phyloP scores from a whole-genome alignment of 2,113 vertebrate genomes.

The Leucosticte australis region DNA sequence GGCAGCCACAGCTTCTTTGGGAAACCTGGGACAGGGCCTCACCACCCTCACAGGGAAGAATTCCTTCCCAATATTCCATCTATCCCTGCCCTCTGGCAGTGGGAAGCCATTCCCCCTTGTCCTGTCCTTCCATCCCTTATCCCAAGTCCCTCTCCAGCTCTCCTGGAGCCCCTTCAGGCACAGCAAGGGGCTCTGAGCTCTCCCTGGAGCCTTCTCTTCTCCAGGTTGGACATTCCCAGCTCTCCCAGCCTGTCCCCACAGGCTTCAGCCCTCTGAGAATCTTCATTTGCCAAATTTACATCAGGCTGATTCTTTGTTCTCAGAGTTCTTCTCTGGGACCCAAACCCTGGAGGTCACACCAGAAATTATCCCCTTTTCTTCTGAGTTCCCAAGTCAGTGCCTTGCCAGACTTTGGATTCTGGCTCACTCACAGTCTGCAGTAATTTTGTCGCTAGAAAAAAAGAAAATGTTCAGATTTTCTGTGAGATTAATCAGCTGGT shows the following conservation, averaged over 20 bases:
- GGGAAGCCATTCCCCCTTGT: accelerated
- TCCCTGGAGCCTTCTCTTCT: neutral
- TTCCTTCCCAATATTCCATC: neutral
- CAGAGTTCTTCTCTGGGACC: neutral
- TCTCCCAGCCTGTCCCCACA: neutral
- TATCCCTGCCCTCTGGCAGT: accelerated
- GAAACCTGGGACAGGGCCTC: accelerated
- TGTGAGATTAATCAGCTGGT: neutral
- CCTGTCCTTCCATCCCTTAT: accelerated
- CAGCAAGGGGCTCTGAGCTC: accelerated
- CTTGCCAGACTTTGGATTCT: neutral
- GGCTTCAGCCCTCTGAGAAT: neutral
- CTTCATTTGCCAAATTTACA: neutral
- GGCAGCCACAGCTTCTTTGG: neutral
- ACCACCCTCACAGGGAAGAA: accelerated
- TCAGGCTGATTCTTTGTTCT: neutral
- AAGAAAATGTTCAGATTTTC: neutral
- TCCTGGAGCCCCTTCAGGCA: accelerated
- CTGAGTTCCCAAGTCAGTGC: neutral
- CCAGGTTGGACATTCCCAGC: neutral
- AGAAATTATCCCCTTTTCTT: neutral
- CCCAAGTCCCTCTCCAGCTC: neutral
- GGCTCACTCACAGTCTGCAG: neutral
- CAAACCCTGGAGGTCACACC: neutral
- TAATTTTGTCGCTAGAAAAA: neutral